phyloP scores from a whole-genome alignment of 2,888 invertebrate genomes.

The Stenchaetothrips biformis region DNA sequence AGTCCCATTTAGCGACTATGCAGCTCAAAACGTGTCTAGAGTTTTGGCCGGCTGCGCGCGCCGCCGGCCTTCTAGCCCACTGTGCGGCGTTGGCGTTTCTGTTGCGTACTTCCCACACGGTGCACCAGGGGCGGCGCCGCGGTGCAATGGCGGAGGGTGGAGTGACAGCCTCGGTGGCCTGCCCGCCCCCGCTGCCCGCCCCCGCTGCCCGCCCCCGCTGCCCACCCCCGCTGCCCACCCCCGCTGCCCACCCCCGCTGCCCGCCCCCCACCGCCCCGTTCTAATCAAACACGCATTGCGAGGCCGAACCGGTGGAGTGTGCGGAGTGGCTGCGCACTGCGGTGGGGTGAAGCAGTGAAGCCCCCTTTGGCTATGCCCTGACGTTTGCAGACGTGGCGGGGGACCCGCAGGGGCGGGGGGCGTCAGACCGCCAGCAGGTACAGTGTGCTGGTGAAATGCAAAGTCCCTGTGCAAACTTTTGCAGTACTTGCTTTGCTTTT shows the following conservation, averaged over 20 bases:
- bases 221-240: not conserved
- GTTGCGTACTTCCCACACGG: too few species aligned
- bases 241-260: not conserved
- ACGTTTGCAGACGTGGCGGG: not conserved
- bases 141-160: not conserved
- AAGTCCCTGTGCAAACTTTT: not conserved
- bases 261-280: not conserved
- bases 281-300: conserved; percentile 9
- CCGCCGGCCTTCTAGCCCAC: too few species aligned
- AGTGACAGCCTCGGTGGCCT: not conserved
- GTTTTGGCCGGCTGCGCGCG: too few species aligned
- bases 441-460: not conserved
- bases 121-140: too few species aligned
- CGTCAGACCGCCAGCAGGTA: not conserved
- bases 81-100: too few species aligned
- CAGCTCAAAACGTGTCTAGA: too few species aligned
- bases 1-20: too few species aligned
- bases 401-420: not conserved
- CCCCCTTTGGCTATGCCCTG: not conserved
- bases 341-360: not conserved
- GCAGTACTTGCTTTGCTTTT: conserved; percentile 23
- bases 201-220: not conserved
- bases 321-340: not conserved
- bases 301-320: not conserved
- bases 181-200: not conserved